Conservation (phyloP, 1,140 invertebrate species). For the Physella acuta region DNA sequence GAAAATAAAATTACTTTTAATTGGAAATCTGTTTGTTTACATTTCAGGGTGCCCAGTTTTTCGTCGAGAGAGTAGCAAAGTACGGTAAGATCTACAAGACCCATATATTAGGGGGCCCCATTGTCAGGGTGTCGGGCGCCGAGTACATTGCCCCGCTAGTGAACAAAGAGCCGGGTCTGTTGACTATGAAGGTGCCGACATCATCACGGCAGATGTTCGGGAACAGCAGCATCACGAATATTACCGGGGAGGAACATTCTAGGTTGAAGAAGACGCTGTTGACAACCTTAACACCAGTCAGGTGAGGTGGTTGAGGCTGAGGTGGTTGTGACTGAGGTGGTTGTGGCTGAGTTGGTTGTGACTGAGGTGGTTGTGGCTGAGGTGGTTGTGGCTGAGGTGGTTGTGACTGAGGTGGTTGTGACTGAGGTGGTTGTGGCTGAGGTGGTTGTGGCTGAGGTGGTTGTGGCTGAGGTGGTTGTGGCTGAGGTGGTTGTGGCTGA, state of each 20-base stretch:
- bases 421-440: no score
- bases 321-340: no score
- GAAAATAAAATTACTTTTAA: no score
- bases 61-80: conserved; percentile 12
- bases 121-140: conserved; percentile 38
- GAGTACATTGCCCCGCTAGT: conserved; percentile 38
- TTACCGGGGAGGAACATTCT: conserved; percentile 29
- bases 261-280: conserved; percentile 28
- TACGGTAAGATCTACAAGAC: conserved; percentile 47
- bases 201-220: conserved; percentile 34
- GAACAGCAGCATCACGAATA: conserved; percentile 23
- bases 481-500: no score
- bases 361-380: no score
- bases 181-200: conserved; percentile 31
- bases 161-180: conserved; percentile 33
- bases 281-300: conserved; percentile 26
- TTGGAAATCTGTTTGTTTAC: no score
- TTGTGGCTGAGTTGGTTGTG: no score
- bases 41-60: not conserved
- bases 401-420: no score
- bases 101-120: conserved; percentile 40
- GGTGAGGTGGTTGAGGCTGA: no score
- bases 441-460: no score
- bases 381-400: no score
- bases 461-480: no score